Evolutionary conservation across 2,113 vertebrate genomes (phyloP).

Genomic region (Oryzias woworae): DNA sequence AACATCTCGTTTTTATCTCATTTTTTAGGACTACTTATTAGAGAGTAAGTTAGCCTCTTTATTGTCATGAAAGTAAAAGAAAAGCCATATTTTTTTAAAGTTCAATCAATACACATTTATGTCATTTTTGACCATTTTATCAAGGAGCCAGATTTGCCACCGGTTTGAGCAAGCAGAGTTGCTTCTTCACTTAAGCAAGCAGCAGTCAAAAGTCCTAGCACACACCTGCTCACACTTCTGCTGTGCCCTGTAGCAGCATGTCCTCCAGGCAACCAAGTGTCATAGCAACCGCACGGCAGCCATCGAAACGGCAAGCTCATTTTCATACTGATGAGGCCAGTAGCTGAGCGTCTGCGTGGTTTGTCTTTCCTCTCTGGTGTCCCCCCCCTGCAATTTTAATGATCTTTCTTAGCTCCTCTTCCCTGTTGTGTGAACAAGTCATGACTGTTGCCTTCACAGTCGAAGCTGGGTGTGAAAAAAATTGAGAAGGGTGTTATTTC

Average conservation of each 20-base stretch:
- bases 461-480: constrained; percentile 17
- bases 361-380: constrained; percentile 55
- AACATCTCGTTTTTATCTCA: too few species aligned
- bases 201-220: neutral
- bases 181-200: constrained; percentile 1
- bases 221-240: constrained; percentile 7
- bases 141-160: neutral
- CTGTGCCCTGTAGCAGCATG: constrained; percentile 28
- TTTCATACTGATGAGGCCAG: constrained; percentile 70
- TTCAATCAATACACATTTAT: neutral
- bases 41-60: too few species aligned
- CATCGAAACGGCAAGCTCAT: constrained; percentile 60
- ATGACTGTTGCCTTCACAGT: constrained; percentile 22
- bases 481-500: constrained; percentile 18
- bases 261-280: constrained; percentile 48
- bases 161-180: neutral
- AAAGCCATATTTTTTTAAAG: neutral
- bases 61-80: too few species aligned
- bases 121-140: neutral
- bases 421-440: constrained; percentile 1
- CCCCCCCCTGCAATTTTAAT: constrained; percentile 70
- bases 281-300: constrained; percentile 63
- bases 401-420: constrained; percentile 54
- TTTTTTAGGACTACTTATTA: too few species aligned
- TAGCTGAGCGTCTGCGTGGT: constrained; percentile 36